Evolutionary conservation across 1,140 invertebrate genomes (phyloP), one percentile per base, ranked within the genome.

Genomic region (Vanessa tameamea): DNA sequence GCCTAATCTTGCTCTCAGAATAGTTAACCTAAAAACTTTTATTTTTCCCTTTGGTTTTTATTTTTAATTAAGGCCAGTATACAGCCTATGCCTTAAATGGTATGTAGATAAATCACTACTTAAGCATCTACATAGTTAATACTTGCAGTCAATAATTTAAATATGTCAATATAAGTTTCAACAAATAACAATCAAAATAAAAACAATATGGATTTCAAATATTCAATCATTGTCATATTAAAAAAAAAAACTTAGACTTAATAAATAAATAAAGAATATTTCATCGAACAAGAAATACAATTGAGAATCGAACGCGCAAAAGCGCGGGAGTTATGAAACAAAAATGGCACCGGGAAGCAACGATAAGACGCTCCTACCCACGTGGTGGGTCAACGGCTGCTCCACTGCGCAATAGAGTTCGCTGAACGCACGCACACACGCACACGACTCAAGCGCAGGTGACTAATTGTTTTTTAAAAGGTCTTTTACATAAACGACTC

Each of bases 341-440:
- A 80, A 82, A 79, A 82, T 83, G 82, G 84, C 84, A 84, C 79
- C 81, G 86, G 84, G 82, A 87, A 87, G 83, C 85, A 23, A 23
- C 53, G 87, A 88, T 86, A 89, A 88, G 79, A 78, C 80, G 80
- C 80, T 74, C 72, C 83, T 83, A 78, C 88, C 89, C 89, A 91
- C 87, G 89, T 91, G 89, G 89, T 86, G 82, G 89, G 87, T 91
- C 89, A 91, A 89, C 86, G 89, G 7, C 87, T 91, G 89, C 83
- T 85, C 87, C 87, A 91, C 87, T 91, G 89, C 82, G 83, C 82
- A 77, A 71, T 67, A 73, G 79, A 78, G 87, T 84, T 87, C 83
- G 84, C 75, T 87, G 82, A 86, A 85, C 88, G 79, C 69, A 72
- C 77, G 75, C 75, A 73, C 78, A 77, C 57, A 73, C 79, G 72